Base-by-base conservation (phyloP, 2,888 invertebrate species). In the Hemicrepidius hirtus region DNA sequence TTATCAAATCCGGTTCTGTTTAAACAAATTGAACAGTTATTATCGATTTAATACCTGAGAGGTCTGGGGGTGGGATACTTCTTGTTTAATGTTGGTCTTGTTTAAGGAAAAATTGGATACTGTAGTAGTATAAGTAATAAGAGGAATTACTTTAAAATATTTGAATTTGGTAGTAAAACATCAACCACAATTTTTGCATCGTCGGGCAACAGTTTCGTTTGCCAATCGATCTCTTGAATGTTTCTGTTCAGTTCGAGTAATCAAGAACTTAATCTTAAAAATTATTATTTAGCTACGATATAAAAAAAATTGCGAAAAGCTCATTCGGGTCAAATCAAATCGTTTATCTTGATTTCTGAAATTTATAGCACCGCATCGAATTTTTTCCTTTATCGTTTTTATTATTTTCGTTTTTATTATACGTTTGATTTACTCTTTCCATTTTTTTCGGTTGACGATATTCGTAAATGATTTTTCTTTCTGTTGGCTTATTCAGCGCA, bases 391-490 rank as follows among this genome's bases (percentile, higher is more conserved):
- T 28, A 21, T 60, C 59, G 10, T 10, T 50, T 66, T 44, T 37
- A 32, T 68, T 60, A 57, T 60, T 41, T 50, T 68, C n/a, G n/a
- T 68, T 65, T 68, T 55, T 62, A 62, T 68, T 68, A 60, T 62
- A 40, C 24, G 60, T 68, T 68, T 68, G 68, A 68, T 62, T 68
- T 68, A 68, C 53, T 68, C 50, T 46, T 50, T 60, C 49, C 60
- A 68, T 60, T 50, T 60, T n/a, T 53, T 60, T 68, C 37, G 32
- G 59, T 68, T 50, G 68, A 21, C 60, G 59, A 68, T 68, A 62
- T 68, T 62, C 53, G 68, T 62, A 68, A 68, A 68, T 68, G 59
- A 68, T 68, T 60, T 66, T 57, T 67, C 24, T 68, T 68, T 68
- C 62, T 50, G 49, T 60, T 57, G 57, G 59, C 60, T 46, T 50